Percentiles rank a stretch among this genome's conserved stretches.
phyloP scores from a whole-genome alignment of 2,113 vertebrate genomes.

The Dipodomys stephensi region DNA sequence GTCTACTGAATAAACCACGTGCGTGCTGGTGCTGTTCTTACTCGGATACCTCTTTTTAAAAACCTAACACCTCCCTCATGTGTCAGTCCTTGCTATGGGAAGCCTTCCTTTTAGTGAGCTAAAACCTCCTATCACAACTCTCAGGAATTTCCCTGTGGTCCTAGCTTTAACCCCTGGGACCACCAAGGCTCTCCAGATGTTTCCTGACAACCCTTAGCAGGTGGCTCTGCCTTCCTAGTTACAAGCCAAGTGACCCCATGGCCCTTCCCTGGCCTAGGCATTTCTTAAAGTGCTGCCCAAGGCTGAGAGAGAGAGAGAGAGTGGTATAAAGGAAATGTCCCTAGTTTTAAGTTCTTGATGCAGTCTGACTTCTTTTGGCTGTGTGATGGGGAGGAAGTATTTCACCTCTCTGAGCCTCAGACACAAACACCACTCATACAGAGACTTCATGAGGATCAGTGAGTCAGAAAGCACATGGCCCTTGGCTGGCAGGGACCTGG shows the following conservation, averaged over 20 bases:
- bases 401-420: background rate
- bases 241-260: background rate
- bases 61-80: too few species aligned
- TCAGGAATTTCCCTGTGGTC: background rate
- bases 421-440: background rate
- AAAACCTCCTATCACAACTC: background rate
- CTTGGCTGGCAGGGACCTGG: background rate
- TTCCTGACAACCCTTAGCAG: background rate
- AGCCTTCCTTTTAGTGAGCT: background rate
- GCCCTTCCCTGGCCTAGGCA: background rate
- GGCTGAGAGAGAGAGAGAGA: too few species aligned
- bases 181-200: background rate
- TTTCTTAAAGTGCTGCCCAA: background rate
- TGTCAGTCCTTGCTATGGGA: background rate
- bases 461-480: background rate
- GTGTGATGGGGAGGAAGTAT: slow-evolving; percentile 11
- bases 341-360: background rate
- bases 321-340: too few species aligned
- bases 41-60: too few species aligned
- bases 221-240: background rate
- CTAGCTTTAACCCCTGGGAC: background rate
- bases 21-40: too few species aligned
- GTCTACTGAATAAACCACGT: too few species aligned
- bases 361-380: background rate
- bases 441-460: background rate